Percentiles rank a stretch among this genome's conserved stretches.
Conservation (phyloP, 2,888 invertebrate genomes). For the Macaria liturata region DNA sequence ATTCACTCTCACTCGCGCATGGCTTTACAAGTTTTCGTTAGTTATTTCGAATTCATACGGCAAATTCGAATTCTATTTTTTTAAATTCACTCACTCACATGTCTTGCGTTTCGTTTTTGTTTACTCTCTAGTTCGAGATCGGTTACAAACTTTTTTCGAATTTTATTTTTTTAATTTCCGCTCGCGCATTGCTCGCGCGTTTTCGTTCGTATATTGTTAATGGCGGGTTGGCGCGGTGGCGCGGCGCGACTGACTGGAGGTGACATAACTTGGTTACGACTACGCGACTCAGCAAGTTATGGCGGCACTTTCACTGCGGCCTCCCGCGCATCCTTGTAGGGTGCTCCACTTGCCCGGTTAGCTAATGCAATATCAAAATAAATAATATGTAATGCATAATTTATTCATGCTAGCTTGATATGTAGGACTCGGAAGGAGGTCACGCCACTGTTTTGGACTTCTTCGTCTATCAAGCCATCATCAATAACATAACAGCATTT, state of each 20-base stretch:
- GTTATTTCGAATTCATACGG: no score
- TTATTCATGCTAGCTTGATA: conserved; percentile 16
- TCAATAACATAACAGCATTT: no score
- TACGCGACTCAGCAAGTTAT: conserved; percentile 34
- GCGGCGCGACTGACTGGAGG: conserved; percentile 62
- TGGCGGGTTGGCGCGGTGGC: no score
- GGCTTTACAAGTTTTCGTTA: no score
- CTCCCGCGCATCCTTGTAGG: conserved; percentile 55
- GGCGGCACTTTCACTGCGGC: conserved; percentile 72
- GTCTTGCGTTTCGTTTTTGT: no score
- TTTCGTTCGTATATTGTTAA: conserved; percentile 30
- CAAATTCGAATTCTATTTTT: not conserved
- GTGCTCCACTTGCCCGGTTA: conserved; percentile 38
- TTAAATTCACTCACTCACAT: not conserved
- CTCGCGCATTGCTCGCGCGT: conserved; percentile 53
- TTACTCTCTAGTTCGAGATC: no score
- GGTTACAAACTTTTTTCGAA: not conserved
- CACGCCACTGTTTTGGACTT: not conserved
- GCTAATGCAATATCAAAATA: conserved; percentile 18
- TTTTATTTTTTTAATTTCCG: conserved; percentile 33
- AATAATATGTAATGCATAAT: conserved; percentile 19
- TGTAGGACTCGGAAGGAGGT: conserved; percentile 9
- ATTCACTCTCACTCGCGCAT: conserved; percentile 43
- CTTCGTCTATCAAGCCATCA: no score
- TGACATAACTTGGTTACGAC: conserved; percentile 77